These are phyloP conservation scores for Macaria liturata DNA, from an alignment of 2,888 invertebrate species.

Conservation along the genomic window DNA sequence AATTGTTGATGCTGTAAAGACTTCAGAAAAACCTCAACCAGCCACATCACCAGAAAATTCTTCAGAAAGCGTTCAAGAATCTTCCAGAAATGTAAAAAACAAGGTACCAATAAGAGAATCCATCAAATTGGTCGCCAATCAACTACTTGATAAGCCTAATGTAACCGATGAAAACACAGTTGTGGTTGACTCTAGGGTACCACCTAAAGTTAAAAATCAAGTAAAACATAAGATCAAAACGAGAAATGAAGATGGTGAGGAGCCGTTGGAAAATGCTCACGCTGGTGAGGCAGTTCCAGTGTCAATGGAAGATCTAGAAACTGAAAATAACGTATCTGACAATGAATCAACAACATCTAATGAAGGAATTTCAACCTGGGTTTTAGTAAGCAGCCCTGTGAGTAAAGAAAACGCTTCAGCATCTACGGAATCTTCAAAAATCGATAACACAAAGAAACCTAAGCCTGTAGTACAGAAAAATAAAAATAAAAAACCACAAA, in stretches of 20 bases:
- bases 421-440: conserved; percentile 70
- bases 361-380: conserved; percentile 90
- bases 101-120: conserved; percentile 81
- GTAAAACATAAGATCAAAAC: conserved; percentile 72
- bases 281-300: conserved; percentile 87
- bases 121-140: conserved; percentile 82
- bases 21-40: conserved; percentile 27
- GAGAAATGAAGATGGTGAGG: conserved; percentile 62
- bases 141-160: conserved; percentile 77
- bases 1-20: conserved; percentile 27
- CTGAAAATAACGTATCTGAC: conserved; percentile 73
- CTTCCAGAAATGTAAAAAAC: conserved; percentile 65
- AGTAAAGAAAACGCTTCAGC: conserved; percentile 51
- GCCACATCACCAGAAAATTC: conserved; percentile 31
- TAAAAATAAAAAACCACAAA: conserved; percentile 66
- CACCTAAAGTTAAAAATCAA: conserved; percentile 84
- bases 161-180: conserved; percentile 60
- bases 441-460: conserved; percentile 63
- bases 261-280: conserved; percentile 77
- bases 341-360: conserved; percentile 80
- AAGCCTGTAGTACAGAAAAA: conserved; percentile 58
- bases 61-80: conserved; percentile 39
- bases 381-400: conserved; percentile 84
- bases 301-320: conserved; percentile 84
- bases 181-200: conserved; percentile 84